Base-by-base conservation (phyloP, 2,888 invertebrate genomes). In the Meliscaeva auricollis region DNA sequence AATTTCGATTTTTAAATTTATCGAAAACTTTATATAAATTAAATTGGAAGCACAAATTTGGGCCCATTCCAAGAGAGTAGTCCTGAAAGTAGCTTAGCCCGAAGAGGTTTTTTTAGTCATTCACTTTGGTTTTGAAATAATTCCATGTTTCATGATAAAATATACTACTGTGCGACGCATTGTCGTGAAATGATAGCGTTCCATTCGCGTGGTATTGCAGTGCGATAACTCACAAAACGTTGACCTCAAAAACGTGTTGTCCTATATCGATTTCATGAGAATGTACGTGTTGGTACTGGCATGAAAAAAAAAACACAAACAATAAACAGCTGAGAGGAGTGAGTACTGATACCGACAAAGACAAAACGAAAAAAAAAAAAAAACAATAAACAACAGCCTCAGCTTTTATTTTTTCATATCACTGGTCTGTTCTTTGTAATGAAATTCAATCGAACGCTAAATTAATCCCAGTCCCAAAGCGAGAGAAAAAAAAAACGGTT, bases 141-240 rank as follows among this genome's bases (percentile, higher is more conserved):
- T 38, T 7, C 11, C 38, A 38, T 38, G 3, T 9, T 9, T 38
- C 11, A 38, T 38, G 3, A 48, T 30, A 15, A 54, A 54, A 15
- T 32, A 9, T 8, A 0, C 54, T 35, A 58, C 58, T 58, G 32
- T 56, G 11, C 15, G 17, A 17, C 32, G 17, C 7, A 20, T 0
- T 38, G 20, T 58, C 20, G 58, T 20, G 38, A 58, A n/a, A 5
- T 38, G 20, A 7, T 38, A 2, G 32, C 17, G 35, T 58, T 56
- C 20, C 20, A 38, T 58, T 38, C 8, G 20, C 7, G 13, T 13
- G 58, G 17, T 17, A 35, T 35, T 35, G 8, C 32, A 38, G 7
- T 20, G 58, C 58, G 17, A 58, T 58, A 58, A 38, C 58, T 38
- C 38, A 38, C 20, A 58, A 58, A 58, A 20, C 58, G 58, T 58